Conservation (phyloP, 2,888 invertebrate species). For the Pedicia rivosa region DNA sequence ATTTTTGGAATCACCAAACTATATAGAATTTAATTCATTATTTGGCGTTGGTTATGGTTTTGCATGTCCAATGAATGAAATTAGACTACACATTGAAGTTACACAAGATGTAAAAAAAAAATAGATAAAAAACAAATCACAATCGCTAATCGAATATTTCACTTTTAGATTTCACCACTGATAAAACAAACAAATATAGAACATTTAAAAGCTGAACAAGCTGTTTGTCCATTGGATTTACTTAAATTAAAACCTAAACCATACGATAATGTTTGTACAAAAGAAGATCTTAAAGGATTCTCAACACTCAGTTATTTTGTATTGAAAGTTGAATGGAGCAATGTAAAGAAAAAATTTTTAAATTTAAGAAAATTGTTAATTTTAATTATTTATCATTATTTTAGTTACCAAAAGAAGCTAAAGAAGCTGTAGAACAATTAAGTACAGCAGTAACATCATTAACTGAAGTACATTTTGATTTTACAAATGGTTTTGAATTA, state of each 20-base stretch:
- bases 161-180: too few species aligned
- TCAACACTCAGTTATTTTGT: constrained; percentile 27
- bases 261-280: constrained; percentile 27
- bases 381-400: neutral
- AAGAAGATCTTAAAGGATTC: constrained; percentile 27
- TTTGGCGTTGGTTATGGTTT: too few species aligned
- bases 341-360: constrained; percentile 19
- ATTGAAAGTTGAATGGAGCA: constrained; percentile 24
- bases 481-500: too few species aligned
- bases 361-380: neutral
- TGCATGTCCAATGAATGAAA: too few species aligned
- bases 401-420: constrained; percentile 22
- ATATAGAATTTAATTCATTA: too few species aligned
- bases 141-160: too few species aligned
- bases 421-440: constrained; percentile 30
- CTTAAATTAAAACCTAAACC: constrained; percentile 29
- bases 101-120: too few species aligned
- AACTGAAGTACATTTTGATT: constrained; percentile 23
- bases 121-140: too few species aligned
- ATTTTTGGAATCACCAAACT: too few species aligned
- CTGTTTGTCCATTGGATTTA: constrained; percentile 28
- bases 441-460: constrained; percentile 24
- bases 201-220: constrained; percentile 15
- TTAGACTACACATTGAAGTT: too few species aligned
- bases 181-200: too few species aligned